Percentiles rank a stretch among this genome's conserved stretches.
Conservation (phyloP, 2,797 vertebrate genomes). For the Otus scops region DNA sequence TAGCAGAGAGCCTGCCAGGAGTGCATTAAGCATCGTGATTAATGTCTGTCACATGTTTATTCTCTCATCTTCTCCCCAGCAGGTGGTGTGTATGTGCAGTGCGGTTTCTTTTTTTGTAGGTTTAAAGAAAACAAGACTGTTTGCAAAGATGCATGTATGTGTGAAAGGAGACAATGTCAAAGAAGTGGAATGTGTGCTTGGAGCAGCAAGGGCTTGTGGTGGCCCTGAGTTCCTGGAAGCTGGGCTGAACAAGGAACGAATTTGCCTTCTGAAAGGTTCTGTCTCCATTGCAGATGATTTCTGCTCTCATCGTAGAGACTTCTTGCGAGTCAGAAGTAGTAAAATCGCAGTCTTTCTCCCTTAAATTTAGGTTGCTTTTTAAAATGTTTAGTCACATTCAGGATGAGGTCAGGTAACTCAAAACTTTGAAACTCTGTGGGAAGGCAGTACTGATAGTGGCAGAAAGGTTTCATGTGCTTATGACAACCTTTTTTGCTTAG, state of each 20-base stretch:
- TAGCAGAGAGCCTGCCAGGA: constrained; percentile 15
- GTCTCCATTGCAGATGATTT: neutral
- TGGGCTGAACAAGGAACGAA: neutral
- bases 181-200: neutral
- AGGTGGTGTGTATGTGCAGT: constrained; percentile 23
- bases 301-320: neutral
- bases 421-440: neutral
- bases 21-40: constrained; percentile 35
- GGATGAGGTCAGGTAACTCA: neutral
- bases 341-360: neutral
- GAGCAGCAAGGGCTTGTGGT: neutral
- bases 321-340: neutral
- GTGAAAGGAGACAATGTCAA: neutral
- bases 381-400: neutral
- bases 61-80: constrained; percentile 46
- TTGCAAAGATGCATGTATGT: neutral
- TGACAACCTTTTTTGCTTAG: neutral
- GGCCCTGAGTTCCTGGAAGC: neutral
- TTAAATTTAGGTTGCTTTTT: neutral
- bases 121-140: neutral
- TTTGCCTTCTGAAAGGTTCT: neutral
- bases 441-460: neutral
- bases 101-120: neutral
- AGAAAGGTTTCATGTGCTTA: neutral
- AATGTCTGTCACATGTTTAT: constrained; percentile 44